These are phyloP conservation scores for Drosophila pallidifrons DNA, from an alignment of 1,140 invertebrate species.

Conservation along the genomic window DNA sequence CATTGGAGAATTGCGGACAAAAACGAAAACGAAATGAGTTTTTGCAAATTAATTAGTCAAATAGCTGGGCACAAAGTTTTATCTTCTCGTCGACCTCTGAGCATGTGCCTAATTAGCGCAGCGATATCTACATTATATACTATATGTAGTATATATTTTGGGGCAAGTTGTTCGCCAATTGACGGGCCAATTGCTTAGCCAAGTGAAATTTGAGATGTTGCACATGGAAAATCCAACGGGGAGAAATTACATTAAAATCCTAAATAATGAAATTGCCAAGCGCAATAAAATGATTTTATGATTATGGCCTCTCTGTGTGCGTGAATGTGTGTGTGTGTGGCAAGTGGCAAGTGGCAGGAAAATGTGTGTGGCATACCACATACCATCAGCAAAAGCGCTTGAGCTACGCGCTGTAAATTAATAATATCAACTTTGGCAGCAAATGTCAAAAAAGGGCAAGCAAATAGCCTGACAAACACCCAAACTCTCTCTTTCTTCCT, in stretches of 20 bases:
- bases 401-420: constrained; percentile 64
- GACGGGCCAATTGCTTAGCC: constrained; percentile 16
- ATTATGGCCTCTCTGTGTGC: constrained; percentile 49
- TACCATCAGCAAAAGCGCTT: constrained; percentile 5
- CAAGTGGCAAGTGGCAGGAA: constrained; percentile 45
- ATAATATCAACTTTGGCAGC: constrained; percentile 73
- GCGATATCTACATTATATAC: background rate
- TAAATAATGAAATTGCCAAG: constrained; percentile 70
- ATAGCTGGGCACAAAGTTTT: constrained; percentile 36
- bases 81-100: constrained; percentile 14
- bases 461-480: constrained; percentile 32
- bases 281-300: constrained; percentile 73
- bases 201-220: constrained; percentile 36
- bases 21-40: constrained; percentile 37
- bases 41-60: constrained; percentile 62
- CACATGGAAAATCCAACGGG: constrained; percentile 36
- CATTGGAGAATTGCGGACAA: constrained; percentile 44
- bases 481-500: background rate
- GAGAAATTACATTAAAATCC: constrained; percentile 71
- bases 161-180: constrained; percentile 12
- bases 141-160: background rate
- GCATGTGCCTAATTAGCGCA: constrained; percentile 41
- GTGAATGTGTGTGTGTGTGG: constrained; percentile 3
- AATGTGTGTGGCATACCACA: constrained; percentile 52
- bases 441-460: constrained; percentile 67